Base-by-base conservation (phyloP, 1,140 invertebrate species). In the Procambarus clarkii region DNA sequence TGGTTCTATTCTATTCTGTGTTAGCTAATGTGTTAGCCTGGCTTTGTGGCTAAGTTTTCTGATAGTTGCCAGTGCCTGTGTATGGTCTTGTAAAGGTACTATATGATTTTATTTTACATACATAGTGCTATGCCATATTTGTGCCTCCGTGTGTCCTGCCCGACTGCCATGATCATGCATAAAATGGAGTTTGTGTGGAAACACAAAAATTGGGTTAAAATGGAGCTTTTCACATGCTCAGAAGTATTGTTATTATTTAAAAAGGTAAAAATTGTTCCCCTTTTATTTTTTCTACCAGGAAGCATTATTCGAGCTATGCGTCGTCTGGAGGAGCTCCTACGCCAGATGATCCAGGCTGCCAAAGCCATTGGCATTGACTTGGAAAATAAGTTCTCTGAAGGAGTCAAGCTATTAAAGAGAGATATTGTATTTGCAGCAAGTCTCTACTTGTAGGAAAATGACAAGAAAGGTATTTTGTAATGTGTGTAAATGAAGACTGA, bases 361-460 rank as follows among this genome's bases (percentile, higher is more conserved):
- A 99, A 99, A 95, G 98, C 97, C 93, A 99, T 99, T 92, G 99
- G 98, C 21, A 99, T 99, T 94, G 98, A 99, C 93, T 95, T 99
- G 90, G 98, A 99, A 95, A 97, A 97, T 93, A 99, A 99, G 95
- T 99, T 99, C 94, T 97, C 97, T 91, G 97, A 98, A 94, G 97
- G 97, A 9, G 98, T 99, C 87, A 97, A 97, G 94, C 94, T 98
- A 74, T 96, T 99, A 54, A 99, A 99, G 95, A 96, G 99, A 93
- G 99, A 99, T 94, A 99, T 99, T 95, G 98, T 99, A 44, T 99
- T 99, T 95, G 99, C 99, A 83, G 98, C 99, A 54, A 99, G 98
- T 95, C 96, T 99, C 18, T 99, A 99, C 95, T 96, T 99, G 93
- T 99, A 97, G 96, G 80, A 24, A 34, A 54, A 54, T 54, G 50